These are phyloP conservation scores for Grammomys surdaster DNA, from an alignment of 2,113 vertebrate genomes.

Conservation along the genomic window DNA sequence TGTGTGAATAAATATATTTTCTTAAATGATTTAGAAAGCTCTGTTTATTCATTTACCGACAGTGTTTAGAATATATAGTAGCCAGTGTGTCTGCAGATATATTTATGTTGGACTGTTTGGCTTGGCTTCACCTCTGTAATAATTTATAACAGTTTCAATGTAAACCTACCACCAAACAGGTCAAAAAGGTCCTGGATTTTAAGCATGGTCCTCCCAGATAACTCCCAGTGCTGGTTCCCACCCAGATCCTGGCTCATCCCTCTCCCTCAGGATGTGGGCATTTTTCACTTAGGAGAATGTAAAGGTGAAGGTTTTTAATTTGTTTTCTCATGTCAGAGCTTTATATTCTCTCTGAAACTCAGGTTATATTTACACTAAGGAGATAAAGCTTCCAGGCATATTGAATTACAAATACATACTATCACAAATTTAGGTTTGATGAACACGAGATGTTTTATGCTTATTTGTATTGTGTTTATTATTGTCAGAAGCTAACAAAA, in stretches of 20 bases:
- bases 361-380: slow-evolving; percentile 80
- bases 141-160: slow-evolving; percentile 98
- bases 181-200: slow-evolving; percentile 93
- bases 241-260: slow-evolving; percentile 80
- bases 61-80: slow-evolving; percentile 95
- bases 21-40: slow-evolving; percentile 91
- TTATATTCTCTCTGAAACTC: slow-evolving; percentile 15
- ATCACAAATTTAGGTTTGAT: slow-evolving; percentile 2
- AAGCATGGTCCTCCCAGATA: slow-evolving; percentile 89
- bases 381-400: slow-evolving; percentile 78
- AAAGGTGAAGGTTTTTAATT: slow-evolving; percentile 81
- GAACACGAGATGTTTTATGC: neutral
- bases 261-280: slow-evolving; percentile 80
- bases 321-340: slow-evolving; percentile 66
- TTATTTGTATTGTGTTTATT: neutral
- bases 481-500: neutral
- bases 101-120: slow-evolving; percentile 97
- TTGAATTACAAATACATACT: slow-evolving; percentile 78
- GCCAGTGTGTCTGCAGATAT: slow-evolving; percentile 95
- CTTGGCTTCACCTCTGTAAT: slow-evolving; percentile 95
- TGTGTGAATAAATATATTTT: slow-evolving; percentile 91
- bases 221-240: slow-evolving; percentile 84
- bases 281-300: slow-evolving; percentile 82
- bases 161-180: slow-evolving; percentile 95
- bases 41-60: slow-evolving; percentile 92